A percentile compares a stretch with the other conserved stretches of the same genome.
Conservation (phyloP, 1,140 invertebrate species). For the Calephelis virginiensis region DNA sequence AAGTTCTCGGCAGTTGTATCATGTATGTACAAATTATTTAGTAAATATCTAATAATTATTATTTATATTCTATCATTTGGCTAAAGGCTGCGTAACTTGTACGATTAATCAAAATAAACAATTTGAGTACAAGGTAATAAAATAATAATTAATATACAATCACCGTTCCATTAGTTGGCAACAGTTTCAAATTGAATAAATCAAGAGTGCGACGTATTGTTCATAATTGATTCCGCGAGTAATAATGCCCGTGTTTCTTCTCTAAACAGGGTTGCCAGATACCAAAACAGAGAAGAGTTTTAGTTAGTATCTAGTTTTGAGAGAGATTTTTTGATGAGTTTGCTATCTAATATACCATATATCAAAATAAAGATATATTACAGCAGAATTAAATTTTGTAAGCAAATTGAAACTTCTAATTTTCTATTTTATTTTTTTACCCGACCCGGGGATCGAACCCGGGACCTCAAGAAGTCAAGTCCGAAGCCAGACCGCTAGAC, state of each 20-base stretch:
- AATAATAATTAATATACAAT: slow-evolving; percentile 54
- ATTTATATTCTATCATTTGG: slow-evolving; percentile 11
- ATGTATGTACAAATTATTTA: background rate
- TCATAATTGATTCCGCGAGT: slow-evolving; percentile 37
- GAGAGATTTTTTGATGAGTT: too few species aligned
- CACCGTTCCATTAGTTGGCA: slow-evolving; percentile 35
- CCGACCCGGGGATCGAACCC: too few species aligned
- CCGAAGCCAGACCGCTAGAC: too few species aligned
- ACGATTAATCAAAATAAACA: slow-evolving; percentile 46
- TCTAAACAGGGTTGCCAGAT: slow-evolving; percentile 11
- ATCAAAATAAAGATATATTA: too few species aligned
- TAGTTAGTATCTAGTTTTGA: too few species aligned
- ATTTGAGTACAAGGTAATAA: slow-evolving; percentile 40
- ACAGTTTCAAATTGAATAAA: slow-evolving; percentile 46
- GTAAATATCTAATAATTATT: slow-evolving; percentile 15
- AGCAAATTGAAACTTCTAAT: too few species aligned
- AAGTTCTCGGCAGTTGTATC: background rate
- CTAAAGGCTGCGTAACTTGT: slow-evolving; percentile 6
- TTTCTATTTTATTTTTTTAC: too few species aligned
- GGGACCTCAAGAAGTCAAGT: too few species aligned
- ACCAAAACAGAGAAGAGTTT: background rate
- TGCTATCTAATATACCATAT: too few species aligned
- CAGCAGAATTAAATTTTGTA: too few species aligned
- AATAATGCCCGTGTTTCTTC: slow-evolving; percentile 22
- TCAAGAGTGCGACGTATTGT: slow-evolving; percentile 40